Base-by-base conservation (phyloP, 2,888 invertebrate species). In the Monochamus alternatus region DNA sequence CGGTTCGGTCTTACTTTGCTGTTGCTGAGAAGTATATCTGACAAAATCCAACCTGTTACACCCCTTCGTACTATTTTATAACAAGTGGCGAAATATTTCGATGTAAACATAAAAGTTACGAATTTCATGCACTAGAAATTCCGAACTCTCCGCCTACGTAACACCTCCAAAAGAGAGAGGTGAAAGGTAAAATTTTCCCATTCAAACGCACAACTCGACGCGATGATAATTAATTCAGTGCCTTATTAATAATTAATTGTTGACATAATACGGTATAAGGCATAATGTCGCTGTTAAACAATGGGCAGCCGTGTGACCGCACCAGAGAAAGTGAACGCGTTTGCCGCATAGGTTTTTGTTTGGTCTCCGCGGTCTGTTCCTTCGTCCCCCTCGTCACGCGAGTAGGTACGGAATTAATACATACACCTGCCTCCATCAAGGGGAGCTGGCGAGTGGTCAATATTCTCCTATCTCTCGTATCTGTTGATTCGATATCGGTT, bases 371-470 rank as follows among this genome's bases (percentile, higher is more conserved):
- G 63, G 64, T 52, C 59, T 55, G 74, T 78, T 79, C 14, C 14
- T 55, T 55, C 14, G 22, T 22, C 14, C 76, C 75, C 76, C 73
- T 70, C 70, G 73, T 65, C 52, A 76, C 75, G 63, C 75, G 75
- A 75, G 22, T 55, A 55, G 66, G 60, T 76, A 76, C 76, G 69
- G 69, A 78, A 77, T 75, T 73, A 77, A 76, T 78, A 73, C 75
- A 77, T 72, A 83, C 85, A 86, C 86, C 86, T 87, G 86, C 84
- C 80, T 80, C 81, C 82, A 82, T 84, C 84, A 84, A 86, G 85
- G 85, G 85, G 85, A 85, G 85, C 84, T 82, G 38, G 83, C 84
- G 84, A 68, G 76, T 86, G 86, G 86, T 86, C 87, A 86, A 86
- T 86, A 86, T 83, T 84, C 43, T 72, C 38, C 31, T 65, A 59